Evolutionary conservation across 2,797 vertebrate species (phyloP), one percentile per base, ranked within the genome.

Genomic region (Xerus rutilus): DNA sequence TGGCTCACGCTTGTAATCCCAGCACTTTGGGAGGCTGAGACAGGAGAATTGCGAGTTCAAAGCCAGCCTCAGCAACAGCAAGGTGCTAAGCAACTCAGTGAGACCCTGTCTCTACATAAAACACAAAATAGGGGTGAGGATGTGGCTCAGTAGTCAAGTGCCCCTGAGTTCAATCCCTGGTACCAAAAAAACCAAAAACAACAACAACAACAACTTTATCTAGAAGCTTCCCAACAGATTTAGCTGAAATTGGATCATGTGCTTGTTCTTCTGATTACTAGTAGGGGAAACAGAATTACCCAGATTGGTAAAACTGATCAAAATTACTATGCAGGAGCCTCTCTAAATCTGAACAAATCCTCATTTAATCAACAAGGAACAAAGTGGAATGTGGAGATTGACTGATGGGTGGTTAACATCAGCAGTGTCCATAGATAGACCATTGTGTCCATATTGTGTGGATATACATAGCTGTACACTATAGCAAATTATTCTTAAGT

Each of bases 191-290:
- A 39, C 39, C 39, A 39, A 39, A 39, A n/a, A n/a, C n/a, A n/a
- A 39, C 39, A 39, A 39, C 39, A 39, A 39, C 39, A 39, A 39
- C 39, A 39, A 39, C 39, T 39, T 39, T 39, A 39, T 39, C 39
- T 39, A 64, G 54, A 84, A 64, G 28, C 7, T 30, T 78, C 18
- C 14, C 54, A 84, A 93, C 30, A 85, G 65, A 95, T 49, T 47
- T 93, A 79, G 14, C 64, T 64, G 84, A 12, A 86, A 90, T 74
- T 64, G 30, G 25, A 69, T 81, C 43, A 74, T 73, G 17, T 74
- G 57, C 47, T 65, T 57, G 13, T 81, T 90, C 70, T 43, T 20
- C 64, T 95, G 88, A 91, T 84, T 86, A 82, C 39, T 43, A 54
- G 43, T 77, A 47, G 91, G 30, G 35, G 52, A 87, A 76, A 91